phyloP scores from a whole-genome alignment of 2,113 vertebrate genomes.

The sheep (Ovis aries) region DNA sequence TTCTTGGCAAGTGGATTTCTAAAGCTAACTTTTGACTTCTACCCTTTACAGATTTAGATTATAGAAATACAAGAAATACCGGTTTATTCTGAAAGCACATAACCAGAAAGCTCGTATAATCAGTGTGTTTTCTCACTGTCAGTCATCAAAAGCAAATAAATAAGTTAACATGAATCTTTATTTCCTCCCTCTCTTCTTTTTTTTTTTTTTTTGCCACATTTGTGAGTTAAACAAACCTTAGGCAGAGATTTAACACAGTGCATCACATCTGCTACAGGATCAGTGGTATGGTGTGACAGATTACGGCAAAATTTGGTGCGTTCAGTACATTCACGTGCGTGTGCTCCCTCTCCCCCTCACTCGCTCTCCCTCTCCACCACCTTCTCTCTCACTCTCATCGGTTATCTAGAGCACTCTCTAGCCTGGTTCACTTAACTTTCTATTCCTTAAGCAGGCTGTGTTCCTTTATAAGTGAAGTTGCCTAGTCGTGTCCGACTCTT shows the following conservation, averaged over 20 bases:
- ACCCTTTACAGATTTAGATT: neutral
- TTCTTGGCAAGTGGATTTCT: conserved; percentile 18
- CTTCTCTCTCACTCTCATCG: neutral
- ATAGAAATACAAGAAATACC: neutral
- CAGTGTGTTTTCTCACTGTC: neutral
- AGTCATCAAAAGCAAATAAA: neutral
- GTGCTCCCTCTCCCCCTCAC: neutral
- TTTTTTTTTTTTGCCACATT: neutral
- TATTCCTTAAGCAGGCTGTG: neutral
- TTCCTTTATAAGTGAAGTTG: neutral
- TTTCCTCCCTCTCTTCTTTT: neutral
- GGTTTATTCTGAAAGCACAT: neutral
- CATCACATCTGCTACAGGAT: neutral
- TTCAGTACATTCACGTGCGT: neutral
- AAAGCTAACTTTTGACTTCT: neutral
- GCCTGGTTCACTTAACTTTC: neutral
- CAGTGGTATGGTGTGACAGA: neutral
- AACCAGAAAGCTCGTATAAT: neutral
- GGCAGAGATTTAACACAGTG: neutral
- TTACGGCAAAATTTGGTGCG: neutral
- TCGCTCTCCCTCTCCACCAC: neutral
- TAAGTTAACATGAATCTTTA: neutral
- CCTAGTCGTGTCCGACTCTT: no score
- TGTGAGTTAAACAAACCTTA: neutral
- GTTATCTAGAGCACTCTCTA: neutral